These are phyloP conservation scores for Chrosomus eos DNA, from an alignment of 2,797 vertebrate species.

Conservation along the genomic window DNA sequence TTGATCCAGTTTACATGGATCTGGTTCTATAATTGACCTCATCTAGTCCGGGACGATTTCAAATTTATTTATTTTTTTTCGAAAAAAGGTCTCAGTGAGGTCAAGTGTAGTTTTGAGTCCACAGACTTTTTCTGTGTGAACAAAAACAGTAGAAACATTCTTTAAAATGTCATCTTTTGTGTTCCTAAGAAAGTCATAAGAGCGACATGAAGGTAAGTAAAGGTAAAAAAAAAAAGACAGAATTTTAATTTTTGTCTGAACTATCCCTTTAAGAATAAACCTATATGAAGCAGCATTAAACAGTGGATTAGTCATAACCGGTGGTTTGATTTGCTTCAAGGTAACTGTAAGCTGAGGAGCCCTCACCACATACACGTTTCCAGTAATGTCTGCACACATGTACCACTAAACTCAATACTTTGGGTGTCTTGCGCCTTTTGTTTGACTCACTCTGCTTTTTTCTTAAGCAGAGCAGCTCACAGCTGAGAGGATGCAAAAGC, in stretches of 20 bases:
- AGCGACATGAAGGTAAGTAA: neutral
- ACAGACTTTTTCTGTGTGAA: neutral
- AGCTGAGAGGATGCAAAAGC: conserved; percentile 13
- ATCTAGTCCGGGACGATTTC: neutral
- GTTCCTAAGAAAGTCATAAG: neutral
- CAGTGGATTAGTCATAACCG: neutral
- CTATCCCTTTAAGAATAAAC: neutral
- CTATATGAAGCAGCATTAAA: neutral
- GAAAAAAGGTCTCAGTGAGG: neutral
- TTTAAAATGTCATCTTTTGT: neutral
- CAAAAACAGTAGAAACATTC: neutral
- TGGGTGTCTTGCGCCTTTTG: neutral
- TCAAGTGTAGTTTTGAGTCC: neutral
- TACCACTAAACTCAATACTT: neutral
- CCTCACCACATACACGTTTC: neutral
- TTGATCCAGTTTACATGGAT: neutral
- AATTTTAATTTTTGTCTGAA: neutral
- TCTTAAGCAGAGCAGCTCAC: conserved; percentile 9
- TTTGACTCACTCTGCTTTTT: neutral
- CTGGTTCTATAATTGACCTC: neutral
- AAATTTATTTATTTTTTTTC: too few species aligned
- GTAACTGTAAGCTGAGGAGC: neutral
- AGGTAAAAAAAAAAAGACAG: fast-evolving
- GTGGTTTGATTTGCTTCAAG: conserved; percentile 6
- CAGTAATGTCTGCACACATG: neutral